Conservation (phyloP, 2,797 vertebrate species). For the Chelmon rostratus region DNA sequence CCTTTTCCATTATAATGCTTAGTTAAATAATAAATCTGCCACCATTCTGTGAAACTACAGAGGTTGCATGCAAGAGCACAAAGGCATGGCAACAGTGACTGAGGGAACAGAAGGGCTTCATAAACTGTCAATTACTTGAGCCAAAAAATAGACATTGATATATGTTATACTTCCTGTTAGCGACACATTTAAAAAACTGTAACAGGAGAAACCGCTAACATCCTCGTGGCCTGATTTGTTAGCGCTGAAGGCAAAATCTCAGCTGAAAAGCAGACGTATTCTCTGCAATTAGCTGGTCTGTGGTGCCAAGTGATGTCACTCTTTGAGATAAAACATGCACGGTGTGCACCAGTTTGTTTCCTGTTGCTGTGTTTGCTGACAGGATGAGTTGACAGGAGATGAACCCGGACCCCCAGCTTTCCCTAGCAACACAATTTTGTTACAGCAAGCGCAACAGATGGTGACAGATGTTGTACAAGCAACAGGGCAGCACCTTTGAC, state of each 20-base stretch:
- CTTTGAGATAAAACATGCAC: not conserved
- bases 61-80: no score
- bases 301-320: not conserved
- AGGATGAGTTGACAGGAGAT: constrained; percentile 51
- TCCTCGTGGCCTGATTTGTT: not conserved
- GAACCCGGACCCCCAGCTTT: constrained; percentile 17
- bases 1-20: no score
- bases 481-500: not conserved
- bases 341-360: not conserved
- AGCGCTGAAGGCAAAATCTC: not conserved
- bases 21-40: no score
- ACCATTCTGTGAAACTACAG: no score
- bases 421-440: constrained; percentile 32
- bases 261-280: not conserved
- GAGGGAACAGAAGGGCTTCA: no score
- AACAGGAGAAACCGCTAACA: no score
- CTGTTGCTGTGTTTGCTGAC: constrained; percentile 48
- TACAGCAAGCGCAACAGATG: constrained; percentile 45
- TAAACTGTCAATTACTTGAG: no score
- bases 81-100: no score
- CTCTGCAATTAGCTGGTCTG: not conserved
- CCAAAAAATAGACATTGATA: not conserved
- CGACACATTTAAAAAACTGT: no score
- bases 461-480: constrained; percentile 49
- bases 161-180: no score